Percentiles rank a stretch among this genome's conserved stretches.
These are phyloP conservation scores for Synodontis membranacea DNA, from an alignment of 2,113 vertebrate species.

Conservation along the genomic window DNA sequence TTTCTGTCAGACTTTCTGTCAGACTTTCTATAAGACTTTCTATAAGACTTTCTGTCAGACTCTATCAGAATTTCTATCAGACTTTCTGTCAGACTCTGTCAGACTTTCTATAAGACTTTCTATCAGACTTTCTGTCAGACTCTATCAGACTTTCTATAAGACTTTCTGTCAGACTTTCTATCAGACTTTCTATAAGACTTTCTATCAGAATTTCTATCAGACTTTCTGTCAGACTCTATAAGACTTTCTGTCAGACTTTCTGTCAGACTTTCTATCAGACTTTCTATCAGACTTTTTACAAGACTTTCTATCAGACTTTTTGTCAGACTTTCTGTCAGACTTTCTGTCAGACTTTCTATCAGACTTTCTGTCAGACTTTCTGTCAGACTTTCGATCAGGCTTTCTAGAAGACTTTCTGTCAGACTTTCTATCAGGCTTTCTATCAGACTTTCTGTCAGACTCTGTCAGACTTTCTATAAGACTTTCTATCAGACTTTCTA, in stretches of 20 bases:
- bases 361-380: not conserved
- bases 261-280: not conserved
- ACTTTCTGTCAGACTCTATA: too few relatives aligned
- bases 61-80: not conserved
- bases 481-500: not conserved
- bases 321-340: too few relatives aligned
- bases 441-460: not conserved
- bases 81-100: too few relatives aligned
- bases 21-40: not conserved
- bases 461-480: not conserved
- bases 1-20: too few relatives aligned
- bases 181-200: too few relatives aligned
- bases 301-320: not conserved
- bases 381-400: not conserved
- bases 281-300: not conserved
- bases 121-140: not conserved
- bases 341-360: not conserved
- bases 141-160: not conserved
- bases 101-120: too few relatives aligned
- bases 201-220: not conserved
- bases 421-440: not conserved
- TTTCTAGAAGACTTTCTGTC: too few relatives aligned
- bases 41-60: not conserved
- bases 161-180: not conserved
- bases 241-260: too few relatives aligned